These are phyloP conservation scores for Eurytoma californica DNA, from an alignment of 2,888 invertebrate genomes.

Conservation along the genomic window DNA sequence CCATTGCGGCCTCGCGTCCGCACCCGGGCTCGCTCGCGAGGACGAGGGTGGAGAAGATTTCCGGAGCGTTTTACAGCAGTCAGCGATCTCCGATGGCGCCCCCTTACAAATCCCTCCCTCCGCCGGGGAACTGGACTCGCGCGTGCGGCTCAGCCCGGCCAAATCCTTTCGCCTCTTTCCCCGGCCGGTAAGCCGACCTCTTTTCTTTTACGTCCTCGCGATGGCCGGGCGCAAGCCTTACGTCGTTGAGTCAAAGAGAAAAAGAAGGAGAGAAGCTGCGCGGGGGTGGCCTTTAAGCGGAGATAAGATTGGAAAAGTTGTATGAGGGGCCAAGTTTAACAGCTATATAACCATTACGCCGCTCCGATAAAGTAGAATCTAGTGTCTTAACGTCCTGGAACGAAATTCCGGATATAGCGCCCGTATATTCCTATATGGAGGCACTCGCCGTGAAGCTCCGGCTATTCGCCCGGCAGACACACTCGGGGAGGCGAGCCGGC, in stretches of 20 bases:
- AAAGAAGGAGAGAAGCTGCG: constrained; percentile 30
- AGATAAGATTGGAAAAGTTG: constrained; percentile 78
- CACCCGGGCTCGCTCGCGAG: constrained; percentile 53
- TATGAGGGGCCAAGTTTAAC: constrained; percentile 74
- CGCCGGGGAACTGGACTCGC: constrained; percentile 61
- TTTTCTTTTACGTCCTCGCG: constrained; percentile 49
- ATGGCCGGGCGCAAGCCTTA: background rate
- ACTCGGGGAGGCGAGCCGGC: background rate
- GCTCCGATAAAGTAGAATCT: constrained; percentile 73
- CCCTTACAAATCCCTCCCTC: constrained; percentile 67
- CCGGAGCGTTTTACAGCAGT: constrained; percentile 65
- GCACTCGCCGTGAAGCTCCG: constrained; percentile 41
- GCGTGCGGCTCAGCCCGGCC: constrained; percentile 75
- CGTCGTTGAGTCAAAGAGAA: constrained; percentile 7
- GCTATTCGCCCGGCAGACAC: background rate
- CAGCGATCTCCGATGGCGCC: constrained; percentile 66
- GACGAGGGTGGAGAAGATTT: constrained; percentile 57
- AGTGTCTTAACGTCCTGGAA: constrained; percentile 73
- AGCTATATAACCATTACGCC: constrained; percentile 73
- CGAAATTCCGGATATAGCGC: constrained; percentile 72
- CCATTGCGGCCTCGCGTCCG: constrained; percentile 55
- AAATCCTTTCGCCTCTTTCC: constrained; percentile 73
- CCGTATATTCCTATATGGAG: constrained; percentile 71
- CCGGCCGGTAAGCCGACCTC: constrained; percentile 38
- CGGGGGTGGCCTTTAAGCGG: constrained; percentile 74